A percentile compares a stretch with the other conserved stretches of the same genome.
These are phyloP conservation scores for Scolopax mira DNA, from an alignment of 2,113 vertebrate species.

Conservation along the genomic window DNA sequence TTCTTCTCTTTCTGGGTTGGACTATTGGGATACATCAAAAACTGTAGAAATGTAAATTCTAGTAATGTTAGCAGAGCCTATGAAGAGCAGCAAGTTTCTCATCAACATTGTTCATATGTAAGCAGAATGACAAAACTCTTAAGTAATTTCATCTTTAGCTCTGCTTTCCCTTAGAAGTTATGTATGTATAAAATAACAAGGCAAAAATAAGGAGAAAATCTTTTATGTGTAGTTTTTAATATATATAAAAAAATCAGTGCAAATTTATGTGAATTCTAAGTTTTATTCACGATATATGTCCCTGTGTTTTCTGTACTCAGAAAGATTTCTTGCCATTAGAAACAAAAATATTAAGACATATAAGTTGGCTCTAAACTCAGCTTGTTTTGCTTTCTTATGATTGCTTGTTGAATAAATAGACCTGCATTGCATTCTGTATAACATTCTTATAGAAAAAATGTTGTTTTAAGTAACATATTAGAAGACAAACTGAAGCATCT, in stretches of 20 bases:
- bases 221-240: neutral
- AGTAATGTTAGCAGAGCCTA: neutral
- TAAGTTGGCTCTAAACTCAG: neutral
- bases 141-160: slow-evolving; percentile 9
- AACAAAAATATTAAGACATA: neutral
- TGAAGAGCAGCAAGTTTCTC: neutral
- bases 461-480: neutral
- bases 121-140: slow-evolving; percentile 12
- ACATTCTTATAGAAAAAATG: neutral
- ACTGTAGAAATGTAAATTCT: slow-evolving; percentile 46
- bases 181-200: neutral
- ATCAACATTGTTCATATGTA: neutral
- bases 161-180: neutral
- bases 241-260: neutral
- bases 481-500: neutral
- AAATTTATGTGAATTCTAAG: neutral
- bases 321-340: neutral
- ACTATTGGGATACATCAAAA: slow-evolving; percentile 27
- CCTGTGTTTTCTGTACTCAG: neutral
- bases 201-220: neutral
- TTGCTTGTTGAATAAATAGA: neutral
- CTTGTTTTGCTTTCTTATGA: neutral
- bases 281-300: neutral
- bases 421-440: neutral
- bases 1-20: neutral